phyloP scores from a whole-genome alignment of 2,888 invertebrate genomes.

The Orthosia gothica region DNA sequence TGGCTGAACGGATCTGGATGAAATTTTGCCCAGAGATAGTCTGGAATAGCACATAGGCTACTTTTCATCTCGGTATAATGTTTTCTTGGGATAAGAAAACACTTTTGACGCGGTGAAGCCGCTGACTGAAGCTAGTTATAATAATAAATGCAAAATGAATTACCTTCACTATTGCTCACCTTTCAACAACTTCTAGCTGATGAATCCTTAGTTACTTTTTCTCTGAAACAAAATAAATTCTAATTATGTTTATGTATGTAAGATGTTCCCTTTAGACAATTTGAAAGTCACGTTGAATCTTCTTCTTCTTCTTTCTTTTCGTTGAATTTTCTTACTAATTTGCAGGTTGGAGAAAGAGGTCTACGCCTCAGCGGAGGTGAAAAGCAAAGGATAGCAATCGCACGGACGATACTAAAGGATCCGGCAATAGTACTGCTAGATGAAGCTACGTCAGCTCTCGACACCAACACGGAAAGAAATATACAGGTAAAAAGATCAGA shows the following conservation, averaged over 20 bases:
- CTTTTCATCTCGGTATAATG: too few relatives aligned
- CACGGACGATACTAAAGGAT: constrained; percentile 97
- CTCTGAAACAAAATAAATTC: constrained; percentile 6
- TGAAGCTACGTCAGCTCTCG: constrained; percentile 98
- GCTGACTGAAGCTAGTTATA: too few relatives aligned
- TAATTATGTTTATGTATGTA: too few relatives aligned
- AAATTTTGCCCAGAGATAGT: too few relatives aligned
- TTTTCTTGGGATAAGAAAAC: too few relatives aligned
- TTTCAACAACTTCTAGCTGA: neutral
- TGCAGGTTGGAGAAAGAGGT: constrained; percentile 98
- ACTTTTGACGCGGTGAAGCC: too few relatives aligned
- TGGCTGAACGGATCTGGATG: too few relatives aligned
- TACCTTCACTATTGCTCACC: constrained; percentile 15
- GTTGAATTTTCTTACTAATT: too few relatives aligned
- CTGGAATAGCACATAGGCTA: too few relatives aligned
- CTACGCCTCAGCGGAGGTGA: constrained; percentile 99
- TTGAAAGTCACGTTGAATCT: too few relatives aligned
- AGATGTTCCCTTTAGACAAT: too few relatives aligned
- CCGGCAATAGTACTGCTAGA: constrained; percentile 98
- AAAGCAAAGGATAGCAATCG: constrained; percentile 99
- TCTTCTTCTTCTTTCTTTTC: too few relatives aligned
- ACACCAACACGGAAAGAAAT: constrained; percentile 98
- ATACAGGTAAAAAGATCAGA: constrained; percentile 92
- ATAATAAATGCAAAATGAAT: neutral
- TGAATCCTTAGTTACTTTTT: neutral